phyloP scores from a whole-genome alignment of 2,113 vertebrate genomes.

The Fregata magnificens region DNA sequence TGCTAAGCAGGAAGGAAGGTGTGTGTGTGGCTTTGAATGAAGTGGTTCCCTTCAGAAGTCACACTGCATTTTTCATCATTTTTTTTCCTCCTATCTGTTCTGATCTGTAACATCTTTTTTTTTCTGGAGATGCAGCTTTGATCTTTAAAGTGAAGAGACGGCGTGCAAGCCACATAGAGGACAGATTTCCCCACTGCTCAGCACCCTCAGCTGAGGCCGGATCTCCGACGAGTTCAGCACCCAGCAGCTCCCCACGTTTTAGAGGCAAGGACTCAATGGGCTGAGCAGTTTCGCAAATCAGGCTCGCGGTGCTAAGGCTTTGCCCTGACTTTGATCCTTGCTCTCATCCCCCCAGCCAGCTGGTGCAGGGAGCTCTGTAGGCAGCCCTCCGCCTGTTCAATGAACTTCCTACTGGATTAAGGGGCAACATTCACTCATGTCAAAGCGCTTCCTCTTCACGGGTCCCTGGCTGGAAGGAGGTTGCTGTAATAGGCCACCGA shows the following conservation, averaged over 20 bases:
- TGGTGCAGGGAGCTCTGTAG: neutral
- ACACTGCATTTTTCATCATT: neutral
- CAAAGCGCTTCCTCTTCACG: neutral
- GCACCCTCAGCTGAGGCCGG: neutral
- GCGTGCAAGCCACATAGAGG: neutral
- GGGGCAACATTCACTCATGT: neutral
- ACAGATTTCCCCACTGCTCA: neutral
- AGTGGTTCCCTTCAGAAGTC: constrained; percentile 24
- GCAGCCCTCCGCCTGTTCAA: neutral
- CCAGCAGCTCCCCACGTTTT: neutral
- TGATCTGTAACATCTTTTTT: neutral
- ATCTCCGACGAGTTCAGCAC: neutral
- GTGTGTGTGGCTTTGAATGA: neutral
- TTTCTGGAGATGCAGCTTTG: constrained; percentile 39
- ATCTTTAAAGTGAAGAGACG: neutral
- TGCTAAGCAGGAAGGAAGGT: neutral
- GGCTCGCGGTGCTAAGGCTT: neutral
- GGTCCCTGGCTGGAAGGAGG: neutral
- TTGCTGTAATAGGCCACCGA: neutral
- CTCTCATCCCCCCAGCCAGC: neutral
- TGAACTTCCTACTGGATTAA: neutral
- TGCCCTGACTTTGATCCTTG: neutral
- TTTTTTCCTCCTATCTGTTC: neutral
- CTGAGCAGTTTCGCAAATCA: neutral
- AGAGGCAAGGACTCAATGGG: neutral